A percentile compares a stretch with the other conserved stretches of the same genome.
phyloP scores from a whole-genome alignment of 2,797 vertebrate species.

The Austrolebias charrua region DNA sequence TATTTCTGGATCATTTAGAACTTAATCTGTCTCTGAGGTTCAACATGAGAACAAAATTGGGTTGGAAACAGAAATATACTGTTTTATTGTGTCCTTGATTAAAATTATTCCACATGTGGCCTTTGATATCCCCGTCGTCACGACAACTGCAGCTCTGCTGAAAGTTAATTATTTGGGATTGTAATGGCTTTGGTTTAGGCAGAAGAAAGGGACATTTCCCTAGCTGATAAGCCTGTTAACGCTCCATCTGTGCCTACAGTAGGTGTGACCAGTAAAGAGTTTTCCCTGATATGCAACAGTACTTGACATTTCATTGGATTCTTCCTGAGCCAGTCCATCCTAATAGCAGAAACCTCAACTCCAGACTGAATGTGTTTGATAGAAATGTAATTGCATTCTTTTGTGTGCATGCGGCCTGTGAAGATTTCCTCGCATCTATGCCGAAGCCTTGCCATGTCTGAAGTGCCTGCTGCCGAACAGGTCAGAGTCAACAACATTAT shows the following conservation, averaged over 20 bases:
- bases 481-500: conserved; percentile 77
- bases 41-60: not conserved
- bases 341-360: conserved; percentile 60
- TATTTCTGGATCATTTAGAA: not conserved
- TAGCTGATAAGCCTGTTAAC: conserved; percentile 75
- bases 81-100: conserved; percentile 30
- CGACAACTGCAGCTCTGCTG: conserved; percentile 55
- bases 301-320: conserved; percentile 84
- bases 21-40: not conserved
- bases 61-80: not conserved
- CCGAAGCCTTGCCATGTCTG: conserved; percentile 61
- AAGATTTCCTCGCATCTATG: conserved; percentile 48
- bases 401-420: conserved; percentile 55
- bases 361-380: conserved; percentile 68
- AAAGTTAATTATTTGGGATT: conserved; percentile 86
- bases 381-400: conserved; percentile 74
- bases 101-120: conserved; percentile 39
- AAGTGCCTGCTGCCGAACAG: conserved; percentile 59
- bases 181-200: conserved; percentile 80
- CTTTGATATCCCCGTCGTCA: conserved; percentile 69
- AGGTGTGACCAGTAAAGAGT: conserved; percentile 60
- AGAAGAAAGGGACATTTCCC: conserved; percentile 76
- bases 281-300: conserved; percentile 67
- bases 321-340: conserved; percentile 60
- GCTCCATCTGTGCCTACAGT: conserved; percentile 65